Evolutionary conservation across 1,140 invertebrate genomes (phyloP).

Genomic region (Pseudomyrmex gracilis): DNA sequence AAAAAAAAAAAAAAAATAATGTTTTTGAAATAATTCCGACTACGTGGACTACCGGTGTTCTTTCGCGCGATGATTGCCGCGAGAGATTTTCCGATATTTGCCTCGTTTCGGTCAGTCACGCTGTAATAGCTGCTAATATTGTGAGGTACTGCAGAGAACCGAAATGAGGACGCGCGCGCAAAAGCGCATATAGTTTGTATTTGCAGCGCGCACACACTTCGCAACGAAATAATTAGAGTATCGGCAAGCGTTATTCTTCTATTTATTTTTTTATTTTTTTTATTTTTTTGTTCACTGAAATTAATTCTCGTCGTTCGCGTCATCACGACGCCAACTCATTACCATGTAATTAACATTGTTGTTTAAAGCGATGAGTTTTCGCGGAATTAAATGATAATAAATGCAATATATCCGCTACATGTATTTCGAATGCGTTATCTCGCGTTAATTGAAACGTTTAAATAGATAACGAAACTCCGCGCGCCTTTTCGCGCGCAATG

Average conservation of each 20-base stretch:
- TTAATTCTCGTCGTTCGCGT: slow-evolving; percentile 40
- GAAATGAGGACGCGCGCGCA: neutral
- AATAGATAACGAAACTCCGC: slow-evolving; percentile 13
- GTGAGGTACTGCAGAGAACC: too few species aligned
- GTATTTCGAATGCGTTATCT: slow-evolving; percentile 21
- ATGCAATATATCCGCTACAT: slow-evolving; percentile 3
- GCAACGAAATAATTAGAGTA: slow-evolving; percentile 28
- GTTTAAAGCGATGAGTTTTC: slow-evolving; percentile 27
- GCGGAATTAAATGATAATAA: slow-evolving; percentile 33
- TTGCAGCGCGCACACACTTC: neutral
- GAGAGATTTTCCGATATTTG: slow-evolving; percentile 27
- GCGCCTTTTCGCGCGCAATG: too few species aligned
- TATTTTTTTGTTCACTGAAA: slow-evolving; percentile 12
- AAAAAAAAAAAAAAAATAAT: slow-evolving; percentile 16
- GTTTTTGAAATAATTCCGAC: neutral
- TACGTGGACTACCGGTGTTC: neutral
- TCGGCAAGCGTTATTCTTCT: neutral
- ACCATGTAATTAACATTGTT: slow-evolving; percentile 61
- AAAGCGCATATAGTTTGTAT: slow-evolving; percentile 16
- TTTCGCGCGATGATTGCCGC: neutral
- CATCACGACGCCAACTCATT: slow-evolving; percentile 31
- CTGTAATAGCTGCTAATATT: slow-evolving; percentile 41
- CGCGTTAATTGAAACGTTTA: slow-evolving; percentile 25
- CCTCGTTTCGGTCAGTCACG: slow-evolving; percentile 18
- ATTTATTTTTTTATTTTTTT: too few species aligned